Evolutionary conservation across 2,888 invertebrate species (phyloP), one percentile per base, ranked within the genome.

Genomic region (Dasysyrphus tricinctus): DNA sequence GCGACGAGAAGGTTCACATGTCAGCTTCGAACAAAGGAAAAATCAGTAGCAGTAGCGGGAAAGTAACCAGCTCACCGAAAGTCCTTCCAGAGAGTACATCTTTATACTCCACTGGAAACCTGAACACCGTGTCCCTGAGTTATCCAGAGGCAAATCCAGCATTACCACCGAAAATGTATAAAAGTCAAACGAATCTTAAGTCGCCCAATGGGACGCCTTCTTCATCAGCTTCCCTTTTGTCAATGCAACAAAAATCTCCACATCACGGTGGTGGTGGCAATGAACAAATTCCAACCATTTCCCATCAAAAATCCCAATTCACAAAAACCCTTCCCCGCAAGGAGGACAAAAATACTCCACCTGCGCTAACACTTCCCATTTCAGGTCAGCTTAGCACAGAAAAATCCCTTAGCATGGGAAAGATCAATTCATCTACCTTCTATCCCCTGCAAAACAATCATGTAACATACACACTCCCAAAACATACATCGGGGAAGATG

Each of bases 111-210:
- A 76, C 83, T 44, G 87, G 83, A 5, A 87, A 87, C 16, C 37
- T 87, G 9, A 80, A 67, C 61, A 88, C 82, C 12, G 78, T 79
- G 59, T 75, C 82, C 72, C 78, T 86, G 88, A 90, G 88, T 89
- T 82, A 77, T 32, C 75, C 76, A 51, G 89, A 91, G 89, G 90
- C 91, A 70, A 91, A 91, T 89, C 91, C 91, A 87, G 91, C 90
- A 80, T 90, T 93, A 90, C 93, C 93, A 91, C 93, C 93, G 89
- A 93, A 93, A 91, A 90, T 93, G 88, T 92, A 92, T 89, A 93
- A 93, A 90, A 91, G 91, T 88, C 89, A 91, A 89, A 91, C 91
- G 89, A 92, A 92, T 91, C 91, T 92, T 89, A 92, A 92, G 88
- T 87, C 89, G 65, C 88, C 89, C 19, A 86, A 70, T 44, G 61